Base-by-base conservation (phyloP, 2,888 invertebrate genomes). In the Dione vanillae region DNA sequence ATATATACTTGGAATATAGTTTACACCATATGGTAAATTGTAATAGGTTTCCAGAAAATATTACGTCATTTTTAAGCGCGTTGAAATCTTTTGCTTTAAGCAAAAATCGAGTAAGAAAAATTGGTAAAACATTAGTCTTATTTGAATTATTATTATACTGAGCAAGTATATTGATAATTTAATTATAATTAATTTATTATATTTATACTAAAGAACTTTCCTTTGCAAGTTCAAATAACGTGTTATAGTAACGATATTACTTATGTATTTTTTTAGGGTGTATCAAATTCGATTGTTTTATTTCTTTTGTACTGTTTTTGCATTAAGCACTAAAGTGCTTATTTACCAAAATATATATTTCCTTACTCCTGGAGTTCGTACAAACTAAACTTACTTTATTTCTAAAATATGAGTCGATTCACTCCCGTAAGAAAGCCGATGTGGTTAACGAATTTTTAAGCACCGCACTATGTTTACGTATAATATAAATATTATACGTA, bases 31-130 rank as follows among this genome's bases (percentile, higher is more conserved):
- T 5, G 19, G 19, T 14, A 52, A 37, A 10, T 11, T 2, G 11
- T 41, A n/a, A 14, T n/a, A 9, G 6, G 45, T n/a, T 27, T 2
- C 20, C 49, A 64, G 49, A 40, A 14, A n/a, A 7, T 5, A 19
- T 8, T 10, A 37, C 19, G 40, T 47, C 49, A 47, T 14, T 6
- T 37, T 16, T 27, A 37, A 12, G 12, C 61, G 73, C 70, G 72
- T 76, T 75, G 72, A 74, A 66, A 41, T 74, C 75, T 75, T 76
- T 75, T 76, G 47, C 71, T 69, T 71, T 54, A 47, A 35, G 27
- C 27, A 27, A 27, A 27, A 27, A 27, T 3, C 27, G n/a, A 14
- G 19, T 47, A 16, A 67, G 40, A 45, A 51, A 56, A 61, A 43
- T 12, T n/a, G 37, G 10, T 56, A 37, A 12, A 6, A 1, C 37